Conservation (phyloP, 2,113 vertebrate genomes). For the Empidonax alnorum region DNA sequence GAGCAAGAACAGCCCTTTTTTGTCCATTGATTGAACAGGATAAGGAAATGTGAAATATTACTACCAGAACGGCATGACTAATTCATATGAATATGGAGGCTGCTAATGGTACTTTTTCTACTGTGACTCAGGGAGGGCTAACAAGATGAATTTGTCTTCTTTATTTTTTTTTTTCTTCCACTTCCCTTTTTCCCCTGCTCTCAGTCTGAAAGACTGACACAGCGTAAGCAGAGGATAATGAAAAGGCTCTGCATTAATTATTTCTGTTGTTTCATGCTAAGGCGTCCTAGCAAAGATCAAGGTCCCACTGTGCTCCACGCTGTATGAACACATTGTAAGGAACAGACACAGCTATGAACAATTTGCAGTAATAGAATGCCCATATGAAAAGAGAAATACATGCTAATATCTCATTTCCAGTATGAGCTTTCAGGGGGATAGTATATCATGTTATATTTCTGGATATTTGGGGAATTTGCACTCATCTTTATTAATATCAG, state of each 20-base stretch:
- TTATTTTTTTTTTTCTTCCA: background rate
- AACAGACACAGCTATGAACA: background rate
- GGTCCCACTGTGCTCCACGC: background rate
- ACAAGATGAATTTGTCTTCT: background rate
- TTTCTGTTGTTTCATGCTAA: background rate
- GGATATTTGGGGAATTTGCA: background rate
- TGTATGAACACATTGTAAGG: background rate
- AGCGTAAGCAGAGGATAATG: background rate
- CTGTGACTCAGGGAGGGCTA: background rate
- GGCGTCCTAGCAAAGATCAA: background rate
- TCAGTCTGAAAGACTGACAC: background rate
- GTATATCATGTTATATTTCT: background rate
- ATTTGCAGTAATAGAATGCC: background rate
- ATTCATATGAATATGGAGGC: background rate
- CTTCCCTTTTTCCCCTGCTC: fast-evolving
- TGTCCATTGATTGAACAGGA: background rate
- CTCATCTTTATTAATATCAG: background rate
- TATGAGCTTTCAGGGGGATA: background rate
- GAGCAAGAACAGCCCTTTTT: background rate
- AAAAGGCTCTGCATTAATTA: background rate
- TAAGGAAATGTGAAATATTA: background rate
- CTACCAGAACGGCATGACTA: background rate
- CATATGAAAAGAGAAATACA: background rate
- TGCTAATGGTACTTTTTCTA: background rate
- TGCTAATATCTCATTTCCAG: background rate